These are phyloP conservation scores for Malurus cyaneus DNA, from an alignment of 2,113 vertebrate species.

Conservation along the genomic window DNA sequence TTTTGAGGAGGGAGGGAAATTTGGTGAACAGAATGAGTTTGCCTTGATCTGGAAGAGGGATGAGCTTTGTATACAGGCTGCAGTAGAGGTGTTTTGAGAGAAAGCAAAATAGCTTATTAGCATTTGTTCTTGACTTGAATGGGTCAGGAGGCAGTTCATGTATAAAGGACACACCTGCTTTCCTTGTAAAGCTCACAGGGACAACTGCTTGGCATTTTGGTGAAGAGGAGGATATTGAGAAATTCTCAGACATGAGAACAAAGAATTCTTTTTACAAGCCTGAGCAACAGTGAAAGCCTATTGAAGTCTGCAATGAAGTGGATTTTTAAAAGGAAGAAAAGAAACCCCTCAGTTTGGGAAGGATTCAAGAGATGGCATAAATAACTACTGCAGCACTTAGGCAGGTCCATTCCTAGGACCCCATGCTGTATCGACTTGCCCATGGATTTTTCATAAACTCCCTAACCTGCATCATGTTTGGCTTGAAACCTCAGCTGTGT, in stretches of 20 bases:
- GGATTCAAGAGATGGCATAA: not conserved
- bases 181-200: not conserved
- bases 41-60: not conserved
- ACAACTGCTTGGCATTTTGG: not conserved
- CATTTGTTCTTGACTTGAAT: not conserved
- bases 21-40: not conserved
- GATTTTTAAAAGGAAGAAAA: not conserved
- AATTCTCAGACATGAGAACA: not conserved
- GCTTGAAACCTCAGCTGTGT: not conserved
- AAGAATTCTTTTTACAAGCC: conserved; percentile 19
- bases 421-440: not conserved
- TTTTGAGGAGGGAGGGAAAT: not conserved
- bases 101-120: not conserved
- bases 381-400: not conserved
- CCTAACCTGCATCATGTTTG: not conserved
- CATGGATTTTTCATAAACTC: not conserved
- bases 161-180: not conserved
- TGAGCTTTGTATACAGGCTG: not conserved
- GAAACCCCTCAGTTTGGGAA: not conserved
- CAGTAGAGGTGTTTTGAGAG: not conserved
- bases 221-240: not conserved
- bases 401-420: not conserved
- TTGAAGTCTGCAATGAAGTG: not conserved
- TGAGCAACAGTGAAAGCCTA: not conserved
- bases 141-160: not conserved